Evolutionary conservation across 2,797 vertebrate genomes (phyloP), one percentile per base, ranked within the genome.

Genomic region (Spinus pinus): DNA sequence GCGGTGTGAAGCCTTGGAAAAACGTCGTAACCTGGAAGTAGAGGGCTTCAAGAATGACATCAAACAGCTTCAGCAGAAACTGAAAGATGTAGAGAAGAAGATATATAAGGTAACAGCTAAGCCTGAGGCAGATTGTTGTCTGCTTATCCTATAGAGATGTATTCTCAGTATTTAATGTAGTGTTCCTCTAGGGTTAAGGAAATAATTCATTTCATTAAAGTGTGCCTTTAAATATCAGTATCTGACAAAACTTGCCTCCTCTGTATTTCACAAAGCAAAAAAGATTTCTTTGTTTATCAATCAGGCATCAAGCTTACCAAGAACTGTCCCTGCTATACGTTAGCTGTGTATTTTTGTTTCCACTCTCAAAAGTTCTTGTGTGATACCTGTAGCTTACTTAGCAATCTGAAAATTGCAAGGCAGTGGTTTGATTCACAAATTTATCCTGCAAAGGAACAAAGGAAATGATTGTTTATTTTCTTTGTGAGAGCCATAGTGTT

Each of bases 1-100:
- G 95, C 98, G 99, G 18, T 99, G 99, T 1, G 98, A 99, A 88
- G 98, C 99, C 20, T 94, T 99, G 96, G 99, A 99, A 94, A 99
- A 98, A 90, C 98, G 99, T 30, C 98, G 99, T 10, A 81, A 73
- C 42, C 97, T 99, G 98, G 99, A 99, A 96, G 99, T 98, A 18
- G 99, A 99, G 94, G 99, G 99, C 86, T 99, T 98, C 95, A 99
- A 98, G 96, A 98, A 98, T 0, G 99, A 99, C 82, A 98, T 99
- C 78, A 99, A 99, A 93, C 97, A 96, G 77, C 98, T 99, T 64
- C 97, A 98, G 83, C 99, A 99, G 97, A 99, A 98, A 95, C 97
- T 99, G 72, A 99, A 98, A 97, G 98, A 99, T 61, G 97, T 99
- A 49, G 99, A 99, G 95, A 99, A 98, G 82, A 98, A 98, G 86